Percentiles rank a stretch among this genome's conserved stretches.
These are phyloP conservation scores for Paragorgia papillata DNA, from an alignment of 92 coral and sea anemone genomes.

Conservation along the genomic window DNA sequence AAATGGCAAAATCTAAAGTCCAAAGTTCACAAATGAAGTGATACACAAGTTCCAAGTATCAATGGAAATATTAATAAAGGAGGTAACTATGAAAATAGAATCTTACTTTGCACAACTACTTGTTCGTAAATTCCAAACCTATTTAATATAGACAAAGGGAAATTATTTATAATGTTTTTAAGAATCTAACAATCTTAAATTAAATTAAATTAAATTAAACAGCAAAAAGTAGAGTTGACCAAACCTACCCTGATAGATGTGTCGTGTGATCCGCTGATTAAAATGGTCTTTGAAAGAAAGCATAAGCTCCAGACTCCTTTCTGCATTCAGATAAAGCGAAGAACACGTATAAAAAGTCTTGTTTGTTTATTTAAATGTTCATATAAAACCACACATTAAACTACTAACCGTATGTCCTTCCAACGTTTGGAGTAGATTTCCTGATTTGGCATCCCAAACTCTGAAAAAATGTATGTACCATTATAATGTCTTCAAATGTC, in stretches of 20 bases:
- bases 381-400: no score
- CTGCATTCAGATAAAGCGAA: slow-evolving; percentile 38
- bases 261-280: slow-evolving; percentile 93
- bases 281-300: slow-evolving; percentile 79
- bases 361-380: background rate
- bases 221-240: no score
- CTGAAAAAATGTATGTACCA: slow-evolving; percentile 42
- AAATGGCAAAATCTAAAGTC: no score
- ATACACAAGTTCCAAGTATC: no score
- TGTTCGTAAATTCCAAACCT: slow-evolving; percentile 97
- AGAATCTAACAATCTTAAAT: background rate
- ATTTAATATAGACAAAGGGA: background rate
- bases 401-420: slow-evolving; percentile 88
- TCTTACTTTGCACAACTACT: slow-evolving; percentile 71
- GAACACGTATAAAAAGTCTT: background rate
- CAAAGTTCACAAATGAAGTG: no score
- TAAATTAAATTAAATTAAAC: background rate
- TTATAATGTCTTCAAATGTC: no score
- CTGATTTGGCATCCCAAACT: slow-evolving; percentile 83
- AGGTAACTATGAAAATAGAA: background rate
- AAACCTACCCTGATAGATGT: slow-evolving; percentile 82
- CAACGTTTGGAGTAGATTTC: slow-evolving; percentile 75
- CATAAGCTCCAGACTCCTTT: slow-evolving; percentile 94
- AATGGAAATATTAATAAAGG: no score
- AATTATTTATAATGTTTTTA: background rate